Conservation (phyloP, 2,113 vertebrate species). For the Carettochelys insculpta region DNA sequence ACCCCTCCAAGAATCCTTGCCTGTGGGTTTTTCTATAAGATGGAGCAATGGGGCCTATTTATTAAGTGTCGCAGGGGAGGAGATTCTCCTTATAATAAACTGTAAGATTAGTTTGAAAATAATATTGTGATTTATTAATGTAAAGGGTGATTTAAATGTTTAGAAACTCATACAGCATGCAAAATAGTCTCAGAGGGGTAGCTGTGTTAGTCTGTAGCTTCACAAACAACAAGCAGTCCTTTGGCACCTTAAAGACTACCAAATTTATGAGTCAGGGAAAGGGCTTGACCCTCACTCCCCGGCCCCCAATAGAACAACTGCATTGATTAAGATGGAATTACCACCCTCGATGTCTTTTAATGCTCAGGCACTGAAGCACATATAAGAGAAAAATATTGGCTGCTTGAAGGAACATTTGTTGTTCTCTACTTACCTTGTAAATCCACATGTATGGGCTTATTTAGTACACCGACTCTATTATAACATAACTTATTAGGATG, state of each 20-base stretch:
- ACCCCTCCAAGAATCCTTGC: neutral
- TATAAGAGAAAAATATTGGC: neutral
- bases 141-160: neutral
- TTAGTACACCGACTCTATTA: constrained; percentile 60
- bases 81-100: neutral
- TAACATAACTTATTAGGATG: constrained; percentile 58
- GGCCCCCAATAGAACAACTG: neutral
- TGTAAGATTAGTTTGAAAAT: neutral
- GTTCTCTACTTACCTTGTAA: constrained; percentile 51
- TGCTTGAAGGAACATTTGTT: constrained; percentile 34
- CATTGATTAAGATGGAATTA: neutral
- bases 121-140: neutral
- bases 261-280: too few relatives aligned
- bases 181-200: too few relatives aligned
- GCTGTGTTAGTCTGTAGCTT: too few relatives aligned
- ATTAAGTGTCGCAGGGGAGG: neutral
- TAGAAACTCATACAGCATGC: neutral
- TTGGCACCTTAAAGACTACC: too few relatives aligned
- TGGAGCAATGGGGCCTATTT: neutral
- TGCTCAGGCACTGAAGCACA: neutral
- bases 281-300: neutral
- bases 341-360: neutral
- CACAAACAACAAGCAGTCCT: too few relatives aligned
- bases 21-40: neutral
- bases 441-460: constrained; percentile 52